Base-by-base conservation (phyloP, 1,140 invertebrate species). In the Ceratosolen fusciceps region DNA sequence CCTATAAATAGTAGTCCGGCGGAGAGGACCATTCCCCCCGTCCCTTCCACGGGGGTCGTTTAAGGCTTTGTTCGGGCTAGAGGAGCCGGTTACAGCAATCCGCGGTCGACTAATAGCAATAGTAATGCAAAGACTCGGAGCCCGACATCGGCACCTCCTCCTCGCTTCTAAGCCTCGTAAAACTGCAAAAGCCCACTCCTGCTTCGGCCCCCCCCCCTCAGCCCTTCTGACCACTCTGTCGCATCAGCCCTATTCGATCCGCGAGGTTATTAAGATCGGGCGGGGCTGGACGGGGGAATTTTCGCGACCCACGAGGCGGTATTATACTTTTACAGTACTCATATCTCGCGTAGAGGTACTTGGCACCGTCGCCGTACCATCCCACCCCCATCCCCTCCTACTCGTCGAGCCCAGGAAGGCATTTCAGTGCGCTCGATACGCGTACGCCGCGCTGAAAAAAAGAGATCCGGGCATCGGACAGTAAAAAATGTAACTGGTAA, bases 401-500 rank as follows among this genome's bases (percentile, higher is more conserved):
- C 56, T 56, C 81, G 77, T 75, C 81, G 80, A 82, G 82, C 82
- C 83, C 78, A 84, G 83, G 83, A 84, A 86, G 83, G 85, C 86
- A 84, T 87, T 88, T 88, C 85, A 87, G 87, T 85, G 85, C 85
- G 85, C 86, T 87, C 87, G 85, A 87, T 87, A 87, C 58, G 19
- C 24, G 12, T 37, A 83, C 21, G 29, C 62, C 34, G 31, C 49
- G 34, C 82, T 79, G 16, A 74, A 73, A 58, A 43, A 68, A 68
- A 26, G 88, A 87, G 83, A 85, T 82, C 83, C 84, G 84, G 83
- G 84, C 83, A 87, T 86, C 83, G 84, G 88, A 88, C 87, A 90
- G 86, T 88, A 90, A 90, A 89, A 89, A 89, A 88, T 89, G 87
- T 90, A 90, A 88, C 88, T 88, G 88, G 88, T 89, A 89, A 90